phyloP scores from a whole-genome alignment of 2,888 invertebrate genomes.

The Drosophila yooni region DNA sequence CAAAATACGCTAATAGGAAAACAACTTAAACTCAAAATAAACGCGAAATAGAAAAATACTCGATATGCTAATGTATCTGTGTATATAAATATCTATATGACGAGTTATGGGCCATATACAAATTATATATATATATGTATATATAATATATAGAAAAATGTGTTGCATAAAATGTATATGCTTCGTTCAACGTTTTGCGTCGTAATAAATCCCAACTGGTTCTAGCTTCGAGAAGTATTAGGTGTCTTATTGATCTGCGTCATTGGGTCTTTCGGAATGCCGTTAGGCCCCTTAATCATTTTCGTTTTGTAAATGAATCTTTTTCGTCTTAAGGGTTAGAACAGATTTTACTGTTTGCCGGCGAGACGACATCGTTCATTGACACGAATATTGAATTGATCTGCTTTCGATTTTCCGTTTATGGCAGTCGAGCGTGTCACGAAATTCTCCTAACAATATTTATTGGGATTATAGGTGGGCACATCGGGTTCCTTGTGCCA shows the following conservation, averaged over 20 bases:
- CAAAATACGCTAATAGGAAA: conserved; percentile 58
- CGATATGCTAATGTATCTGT: neutral
- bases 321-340: too few relatives aligned
- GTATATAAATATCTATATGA: neutral
- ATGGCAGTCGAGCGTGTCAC: conserved; percentile 10
- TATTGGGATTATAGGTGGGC: conserved; percentile 27
- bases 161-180: neutral
- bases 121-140: neutral
- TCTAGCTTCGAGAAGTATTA: too few relatives aligned
- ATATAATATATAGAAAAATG: neutral
- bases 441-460: conserved; percentile 37
- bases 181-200: too few relatives aligned
- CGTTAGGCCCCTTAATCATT: too few relatives aligned
- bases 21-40: conserved; percentile 58
- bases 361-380: conserved; percentile 37
- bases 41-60: conserved; percentile 63
- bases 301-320: too few relatives aligned
- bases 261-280: too few relatives aligned
- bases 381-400: conserved; percentile 9
- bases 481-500: conserved; percentile 52
- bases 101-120: conserved; percentile 1
- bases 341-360: neutral
- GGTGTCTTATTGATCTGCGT: too few relatives aligned
- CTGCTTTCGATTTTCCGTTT: conserved; percentile 10
- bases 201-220: too few relatives aligned